phyloP scores from a whole-genome alignment of 2,888 invertebrate genomes.

The Mermis nigrescens region DNA sequence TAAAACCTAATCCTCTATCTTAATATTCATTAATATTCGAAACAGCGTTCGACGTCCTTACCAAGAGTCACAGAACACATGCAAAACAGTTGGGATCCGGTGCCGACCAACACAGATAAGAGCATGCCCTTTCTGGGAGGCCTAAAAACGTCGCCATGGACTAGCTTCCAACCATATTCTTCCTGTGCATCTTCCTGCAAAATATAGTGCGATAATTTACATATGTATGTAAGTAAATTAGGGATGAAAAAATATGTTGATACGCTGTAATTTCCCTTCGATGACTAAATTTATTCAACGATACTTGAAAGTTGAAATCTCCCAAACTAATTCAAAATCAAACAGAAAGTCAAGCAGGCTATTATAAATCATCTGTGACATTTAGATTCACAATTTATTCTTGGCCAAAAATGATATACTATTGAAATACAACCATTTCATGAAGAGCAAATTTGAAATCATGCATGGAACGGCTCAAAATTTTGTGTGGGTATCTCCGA shows the following conservation, averaged over 20 bases:
- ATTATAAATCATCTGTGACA: no score
- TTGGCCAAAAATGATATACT: no score
- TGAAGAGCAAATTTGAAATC: background rate
- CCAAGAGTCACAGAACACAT: constrained; percentile 81
- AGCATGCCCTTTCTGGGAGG: constrained; percentile 74
- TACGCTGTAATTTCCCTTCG: no score
- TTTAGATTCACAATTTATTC: no score
- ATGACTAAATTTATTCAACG: no score
- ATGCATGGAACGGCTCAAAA: background rate
- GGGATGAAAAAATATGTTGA: no score
- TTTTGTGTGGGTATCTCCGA: no score
- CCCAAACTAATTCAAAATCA: no score
- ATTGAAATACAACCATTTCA: no score
- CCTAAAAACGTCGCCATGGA: constrained; percentile 47
- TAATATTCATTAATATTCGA: background rate
- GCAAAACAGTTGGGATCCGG: constrained; percentile 81
- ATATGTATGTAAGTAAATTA: background rate
- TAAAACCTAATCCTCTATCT: background rate
- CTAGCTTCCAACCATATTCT: constrained; percentile 50
- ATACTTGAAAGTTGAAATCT: no score
- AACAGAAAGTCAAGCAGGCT: no score
- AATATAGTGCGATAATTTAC: background rate
- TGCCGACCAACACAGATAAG: constrained; percentile 80
- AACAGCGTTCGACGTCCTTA: constrained; percentile 32
- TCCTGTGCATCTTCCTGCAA: constrained; percentile 58